These are phyloP conservation scores for Henicopernis longicauda DNA, from an alignment of 2,113 vertebrate species.

Conservation along the genomic window DNA sequence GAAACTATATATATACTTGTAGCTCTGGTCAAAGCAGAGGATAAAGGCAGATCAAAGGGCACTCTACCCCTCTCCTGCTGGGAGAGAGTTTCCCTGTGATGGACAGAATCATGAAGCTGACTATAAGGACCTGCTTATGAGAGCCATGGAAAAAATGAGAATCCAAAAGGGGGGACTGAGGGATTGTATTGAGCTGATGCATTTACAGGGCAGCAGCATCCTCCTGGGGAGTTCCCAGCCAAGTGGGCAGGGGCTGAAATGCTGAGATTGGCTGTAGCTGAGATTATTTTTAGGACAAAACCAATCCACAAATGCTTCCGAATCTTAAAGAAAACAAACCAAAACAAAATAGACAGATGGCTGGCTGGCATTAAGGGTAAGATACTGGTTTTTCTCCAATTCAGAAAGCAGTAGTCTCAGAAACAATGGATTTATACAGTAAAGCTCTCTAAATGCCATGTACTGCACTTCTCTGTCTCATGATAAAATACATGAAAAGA, in stretches of 20 bases:
- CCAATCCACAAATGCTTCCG: not conserved
- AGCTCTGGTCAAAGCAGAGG: not conserved
- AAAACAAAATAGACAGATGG: not conserved
- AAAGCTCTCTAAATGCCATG: not conserved
- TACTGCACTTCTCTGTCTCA: not conserved
- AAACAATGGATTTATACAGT: not conserved
- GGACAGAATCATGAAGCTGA: not conserved
- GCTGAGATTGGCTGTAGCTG: not conserved
- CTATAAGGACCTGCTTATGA: not conserved
- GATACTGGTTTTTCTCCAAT: not conserved
- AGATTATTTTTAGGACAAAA: not conserved
- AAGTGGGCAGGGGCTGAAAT: not conserved
- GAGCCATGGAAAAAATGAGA: not conserved
- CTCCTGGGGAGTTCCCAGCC: not conserved
- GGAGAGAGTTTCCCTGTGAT: not conserved
- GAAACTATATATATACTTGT: not conserved
- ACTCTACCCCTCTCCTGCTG: not conserved
- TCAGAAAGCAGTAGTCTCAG: not conserved
- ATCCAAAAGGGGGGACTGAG: not conserved
- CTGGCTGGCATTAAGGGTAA: not conserved
- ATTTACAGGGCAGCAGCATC: not conserved
- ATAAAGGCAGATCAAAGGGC: not conserved
- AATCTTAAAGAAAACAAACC: not conserved
- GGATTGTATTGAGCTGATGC: not conserved
- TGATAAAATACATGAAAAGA: not conserved